Conservation (phyloP, 1,140 invertebrate genomes). For the Thaumetopoea pityocampa region DNA sequence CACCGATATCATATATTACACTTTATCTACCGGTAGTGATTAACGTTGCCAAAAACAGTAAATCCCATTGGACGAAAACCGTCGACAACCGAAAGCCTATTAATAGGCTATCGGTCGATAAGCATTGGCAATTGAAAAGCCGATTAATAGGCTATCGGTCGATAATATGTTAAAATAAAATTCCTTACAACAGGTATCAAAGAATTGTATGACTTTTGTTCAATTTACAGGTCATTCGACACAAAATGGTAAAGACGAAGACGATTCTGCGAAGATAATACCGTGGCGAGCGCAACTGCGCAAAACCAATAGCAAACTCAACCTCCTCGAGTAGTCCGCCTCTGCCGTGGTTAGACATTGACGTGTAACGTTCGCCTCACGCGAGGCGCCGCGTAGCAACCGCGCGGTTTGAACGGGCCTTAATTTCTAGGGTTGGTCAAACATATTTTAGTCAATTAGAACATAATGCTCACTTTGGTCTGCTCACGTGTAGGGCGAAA, state of each 20-base stretch:
- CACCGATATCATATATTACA: too few relatives aligned
- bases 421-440: background rate
- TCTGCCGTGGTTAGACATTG: conserved; percentile 8
- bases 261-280: conserved; percentile 82
- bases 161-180: too few relatives aligned
- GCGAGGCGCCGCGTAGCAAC: background rate
- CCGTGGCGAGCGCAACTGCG: conserved; percentile 91
- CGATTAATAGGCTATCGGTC: too few relatives aligned
- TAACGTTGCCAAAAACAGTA: too few relatives aligned
- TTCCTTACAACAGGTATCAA: too few relatives aligned
- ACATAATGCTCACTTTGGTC: conserved; percentile 5
- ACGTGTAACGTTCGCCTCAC: background rate
- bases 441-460: conserved; percentile 9
- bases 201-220: conserved; percentile 3
- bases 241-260: conserved; percentile 71
- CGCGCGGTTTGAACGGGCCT: conserved; percentile 2
- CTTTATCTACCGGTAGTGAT: too few relatives aligned
- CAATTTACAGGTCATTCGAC: conserved; percentile 49
- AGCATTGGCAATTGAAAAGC: too few relatives aligned
- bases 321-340: conserved; percentile 81
- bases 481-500: background rate
- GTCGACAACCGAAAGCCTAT: too few relatives aligned
- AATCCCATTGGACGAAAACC: too few relatives aligned
- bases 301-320: conserved; percentile 91
- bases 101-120: too few relatives aligned